Evolutionary conservation across 1,140 invertebrate genomes (phyloP), one percentile per base, ranked within the genome.

Genomic region (Neuroterus valhalla): DNA sequence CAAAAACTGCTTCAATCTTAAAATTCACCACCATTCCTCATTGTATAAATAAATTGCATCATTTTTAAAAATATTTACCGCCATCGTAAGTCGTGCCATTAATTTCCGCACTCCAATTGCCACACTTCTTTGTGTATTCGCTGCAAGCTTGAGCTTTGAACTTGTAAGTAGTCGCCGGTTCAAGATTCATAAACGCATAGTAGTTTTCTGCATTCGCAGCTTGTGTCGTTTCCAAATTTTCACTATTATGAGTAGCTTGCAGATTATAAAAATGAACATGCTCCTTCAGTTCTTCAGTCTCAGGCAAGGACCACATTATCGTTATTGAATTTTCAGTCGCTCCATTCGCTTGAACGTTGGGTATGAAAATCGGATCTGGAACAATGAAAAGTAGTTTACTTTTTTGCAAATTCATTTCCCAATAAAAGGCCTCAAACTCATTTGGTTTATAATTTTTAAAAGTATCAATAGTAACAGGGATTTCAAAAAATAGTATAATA

Each of bases 81-180:
- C 95, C 95, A 87, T 96, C 96, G 88, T 96, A 92, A 5, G 96
- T 96, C 6, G 94, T 94, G 1, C 94, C 95, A 83, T 94, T 94
- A 50, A 95, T 94, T 76, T 92, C 90, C 19, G 92, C 88, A 1
- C 95, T 96, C 93, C 93, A 94, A 19, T 93, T 92, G 5, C 95
- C 94, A 86, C 95, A 96, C 52, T 91, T 88, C 68, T 91, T 92
- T 2, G 94, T 96, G 80, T 93, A 94, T 83, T 95, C 93, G 75
- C 93, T 96, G 84, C 95, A 96, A 11, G 95, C 94, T 44, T 93
- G 87, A 76, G 94, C 94, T 90, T 93, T 93, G 85, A 96, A 96
- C 72, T 93, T 91, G 82, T 96, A 96, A 67, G 92, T 94, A 19
- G 94, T 96, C 2, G 94, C 93, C 0, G 95, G 93, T 79, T 94